Evolutionary conservation across 2,797 vertebrate species (phyloP).

Genomic region (Xenentodon cancila): DNA sequence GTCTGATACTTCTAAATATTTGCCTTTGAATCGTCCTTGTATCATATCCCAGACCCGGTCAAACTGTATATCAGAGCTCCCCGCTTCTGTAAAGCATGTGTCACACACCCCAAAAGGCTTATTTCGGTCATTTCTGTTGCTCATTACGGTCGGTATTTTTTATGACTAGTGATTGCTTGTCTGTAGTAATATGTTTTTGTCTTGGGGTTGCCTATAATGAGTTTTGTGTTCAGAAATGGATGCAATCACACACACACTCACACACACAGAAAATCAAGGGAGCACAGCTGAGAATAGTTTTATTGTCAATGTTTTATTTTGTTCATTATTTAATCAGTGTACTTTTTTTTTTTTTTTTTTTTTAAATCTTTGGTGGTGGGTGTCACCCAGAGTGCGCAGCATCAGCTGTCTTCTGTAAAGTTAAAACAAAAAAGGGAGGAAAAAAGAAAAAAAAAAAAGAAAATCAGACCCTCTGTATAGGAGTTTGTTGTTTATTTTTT

Average conservation of each 20-base stretch:
- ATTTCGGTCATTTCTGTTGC: conserved; percentile 52
- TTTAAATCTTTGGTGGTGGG: conserved; percentile 45
- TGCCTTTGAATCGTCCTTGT: conserved; percentile 32
- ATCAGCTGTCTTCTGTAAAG: conserved; percentile 36
- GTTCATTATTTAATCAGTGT: conserved; percentile 5
- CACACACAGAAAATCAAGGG: conserved; percentile 19
- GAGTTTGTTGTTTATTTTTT: conserved; percentile 61
- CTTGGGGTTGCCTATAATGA: conserved; percentile 44
- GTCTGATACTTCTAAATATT: conserved; percentile 4
- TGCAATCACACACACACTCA: conserved; percentile 28
- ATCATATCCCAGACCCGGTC: conserved; percentile 46
- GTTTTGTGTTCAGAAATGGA: conserved; percentile 20
- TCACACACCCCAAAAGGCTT: conserved; percentile 44
- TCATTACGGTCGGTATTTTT: conserved; percentile 53
- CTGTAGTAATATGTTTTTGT: conserved; percentile 54
- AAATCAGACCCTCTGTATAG: conserved; percentile 17
- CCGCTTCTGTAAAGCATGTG: conserved; percentile 47
- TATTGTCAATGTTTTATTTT: conserved; percentile 11
- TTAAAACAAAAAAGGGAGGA: conserved; percentile 33
- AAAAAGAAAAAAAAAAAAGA: conserved; percentile 21
- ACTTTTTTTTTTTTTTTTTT: conserved; percentile 10
- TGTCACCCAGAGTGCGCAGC: conserved; percentile 33
- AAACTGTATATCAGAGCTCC: conserved; percentile 55
- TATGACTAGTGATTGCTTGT: conserved; percentile 57
- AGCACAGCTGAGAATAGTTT: conserved; percentile 31